phyloP scores from a whole-genome alignment of 2,113 vertebrate genomes.

The Patagioenas fasciata region DNA sequence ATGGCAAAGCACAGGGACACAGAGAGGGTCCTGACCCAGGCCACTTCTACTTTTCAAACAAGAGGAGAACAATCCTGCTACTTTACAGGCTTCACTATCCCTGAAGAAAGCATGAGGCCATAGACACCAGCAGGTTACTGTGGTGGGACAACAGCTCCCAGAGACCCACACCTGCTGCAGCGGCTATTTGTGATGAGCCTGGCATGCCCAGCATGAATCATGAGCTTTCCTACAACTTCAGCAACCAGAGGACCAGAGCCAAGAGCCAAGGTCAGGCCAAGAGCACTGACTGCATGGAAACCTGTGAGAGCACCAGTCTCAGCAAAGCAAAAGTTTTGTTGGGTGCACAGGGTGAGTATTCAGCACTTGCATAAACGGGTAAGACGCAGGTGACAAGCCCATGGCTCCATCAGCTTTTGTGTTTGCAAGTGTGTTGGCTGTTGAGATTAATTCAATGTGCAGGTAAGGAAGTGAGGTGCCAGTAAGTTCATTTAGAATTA shows the following conservation, averaged over 20 bases:
- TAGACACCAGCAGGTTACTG: background rate
- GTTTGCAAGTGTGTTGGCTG: background rate
- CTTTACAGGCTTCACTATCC: rapidly evolving
- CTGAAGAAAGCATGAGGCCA: background rate
- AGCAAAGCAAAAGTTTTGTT: background rate
- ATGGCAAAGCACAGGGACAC: background rate
- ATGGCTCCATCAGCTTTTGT: background rate
- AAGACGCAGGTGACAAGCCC: background rate
- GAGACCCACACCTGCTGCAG: background rate
- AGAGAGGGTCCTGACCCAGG: background rate
- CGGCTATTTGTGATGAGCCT: background rate
- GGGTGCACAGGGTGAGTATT: background rate
- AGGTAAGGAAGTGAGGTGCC: background rate
- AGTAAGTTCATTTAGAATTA: constrained; percentile 7
- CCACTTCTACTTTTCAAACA: background rate
- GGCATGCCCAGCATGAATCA: too few species aligned
- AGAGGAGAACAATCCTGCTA: background rate
- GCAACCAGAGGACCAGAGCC: background rate
- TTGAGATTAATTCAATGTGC: background rate
- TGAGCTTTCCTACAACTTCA: background rate
- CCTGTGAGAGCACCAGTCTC: rapidly evolving
- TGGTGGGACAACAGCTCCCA: background rate
- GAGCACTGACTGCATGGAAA: background rate
- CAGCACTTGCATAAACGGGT: background rate
- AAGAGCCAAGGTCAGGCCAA: background rate